phyloP scores from a whole-genome alignment of 1,140 invertebrate genomes.

The Daktulosphaira vitifoliae region DNA sequence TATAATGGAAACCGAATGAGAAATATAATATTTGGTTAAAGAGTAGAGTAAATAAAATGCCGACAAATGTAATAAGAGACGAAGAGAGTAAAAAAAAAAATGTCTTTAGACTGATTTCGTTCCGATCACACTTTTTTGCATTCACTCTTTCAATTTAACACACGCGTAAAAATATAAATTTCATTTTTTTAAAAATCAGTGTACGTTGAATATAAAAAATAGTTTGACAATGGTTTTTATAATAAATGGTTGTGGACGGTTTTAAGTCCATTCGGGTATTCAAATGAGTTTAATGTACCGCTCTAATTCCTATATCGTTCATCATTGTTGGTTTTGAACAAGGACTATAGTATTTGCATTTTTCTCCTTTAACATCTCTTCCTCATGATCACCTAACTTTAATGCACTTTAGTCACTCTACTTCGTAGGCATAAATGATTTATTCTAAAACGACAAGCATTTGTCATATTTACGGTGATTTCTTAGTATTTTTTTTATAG shows the following conservation, averaged over 20 bases:
- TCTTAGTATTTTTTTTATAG: slow-evolving; percentile 1
- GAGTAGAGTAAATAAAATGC: slow-evolving; percentile 20
- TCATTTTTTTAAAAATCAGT: slow-evolving; percentile 15
- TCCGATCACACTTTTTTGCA: neutral
- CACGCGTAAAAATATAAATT: neutral
- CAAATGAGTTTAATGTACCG: slow-evolving; percentile 33
- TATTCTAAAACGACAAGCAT: slow-evolving; percentile 24
- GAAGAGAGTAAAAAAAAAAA: slow-evolving; percentile 21
- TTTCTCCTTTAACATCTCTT: neutral
- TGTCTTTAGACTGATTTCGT: slow-evolving; percentile 30
- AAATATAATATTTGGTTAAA: slow-evolving; percentile 22
- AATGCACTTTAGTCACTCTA: neutral
- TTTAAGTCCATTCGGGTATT: slow-evolving; percentile 30
- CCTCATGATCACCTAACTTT: neutral
- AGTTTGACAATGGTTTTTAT: slow-evolving; percentile 31
- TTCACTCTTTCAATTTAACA: neutral
- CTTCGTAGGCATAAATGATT: slow-evolving; percentile 7
- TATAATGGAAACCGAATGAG: no score
- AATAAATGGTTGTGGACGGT: slow-evolving; percentile 20
- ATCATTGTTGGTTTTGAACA: slow-evolving; percentile 30
- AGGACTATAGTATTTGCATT: slow-evolving; percentile 24
- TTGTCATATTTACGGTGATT: slow-evolving; percentile 32
- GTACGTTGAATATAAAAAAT: slow-evolving; percentile 7
- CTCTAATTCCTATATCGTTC: slow-evolving; percentile 33
- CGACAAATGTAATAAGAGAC: slow-evolving; percentile 26